Evolutionary conservation across 2,113 vertebrate species (phyloP).

Genomic region (Cyprinus carpio): DNA sequence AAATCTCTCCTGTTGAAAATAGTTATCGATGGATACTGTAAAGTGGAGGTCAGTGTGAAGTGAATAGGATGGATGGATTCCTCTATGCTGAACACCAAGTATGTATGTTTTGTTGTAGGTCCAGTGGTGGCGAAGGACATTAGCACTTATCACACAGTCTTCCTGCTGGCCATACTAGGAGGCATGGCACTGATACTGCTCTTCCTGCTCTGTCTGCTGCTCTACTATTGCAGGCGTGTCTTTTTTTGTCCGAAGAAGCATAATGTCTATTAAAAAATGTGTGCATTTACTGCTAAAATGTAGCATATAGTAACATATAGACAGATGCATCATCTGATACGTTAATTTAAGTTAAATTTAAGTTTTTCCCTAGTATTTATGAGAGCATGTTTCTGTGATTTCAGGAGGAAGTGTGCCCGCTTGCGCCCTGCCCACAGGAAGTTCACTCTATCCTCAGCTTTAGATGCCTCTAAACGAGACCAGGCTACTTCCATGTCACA

Average conservation of each 20-base stretch:
- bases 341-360: too few species aligned
- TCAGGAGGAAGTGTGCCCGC: slow-evolving; percentile 90
- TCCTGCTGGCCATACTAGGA: slow-evolving; percentile 96
- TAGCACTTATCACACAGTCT: slow-evolving; percentile 93
- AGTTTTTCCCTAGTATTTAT: too few species aligned
- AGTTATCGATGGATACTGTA: not conserved
- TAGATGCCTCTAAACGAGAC: slow-evolving; percentile 88
- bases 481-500: slow-evolving; percentile 98
- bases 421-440: slow-evolving; percentile 89
- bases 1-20: not conserved
- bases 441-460: slow-evolving; percentile 79
- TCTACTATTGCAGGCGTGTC: slow-evolving; percentile 96
- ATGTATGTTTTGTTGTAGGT: slow-evolving; percentile 75
- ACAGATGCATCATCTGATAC: too few species aligned
- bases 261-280: not conserved
- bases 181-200: slow-evolving; percentile 96
- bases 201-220: slow-evolving; percentile 90
- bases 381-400: slow-evolving; percentile 46
- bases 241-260: not conserved
- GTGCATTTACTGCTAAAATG: too few species aligned
- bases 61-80: not conserved
- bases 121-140: slow-evolving; percentile 88
- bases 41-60: not conserved
- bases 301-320: too few species aligned
- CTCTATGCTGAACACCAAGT: not conserved